phyloP scores from a whole-genome alignment of 2,888 invertebrate genomes.

The Schizaphis graminum region DNA sequence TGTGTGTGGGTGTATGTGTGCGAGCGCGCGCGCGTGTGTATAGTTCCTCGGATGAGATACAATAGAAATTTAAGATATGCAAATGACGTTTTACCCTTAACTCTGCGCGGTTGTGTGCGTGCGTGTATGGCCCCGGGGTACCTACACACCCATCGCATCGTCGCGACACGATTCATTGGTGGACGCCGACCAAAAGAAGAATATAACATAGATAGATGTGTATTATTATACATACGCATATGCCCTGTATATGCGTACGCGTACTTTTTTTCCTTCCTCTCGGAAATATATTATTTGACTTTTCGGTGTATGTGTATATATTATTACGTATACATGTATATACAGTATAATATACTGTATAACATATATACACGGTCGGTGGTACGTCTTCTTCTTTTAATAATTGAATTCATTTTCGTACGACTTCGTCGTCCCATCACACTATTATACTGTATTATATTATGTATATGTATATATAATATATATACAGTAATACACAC shows the following conservation, averaged over 20 bases:
- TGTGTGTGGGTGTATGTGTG: not conserved
- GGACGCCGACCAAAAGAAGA: slow-evolving; percentile 33
- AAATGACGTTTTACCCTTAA: slow-evolving; percentile 64
- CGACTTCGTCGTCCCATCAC: slow-evolving; percentile 6
- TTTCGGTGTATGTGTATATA: not conserved
- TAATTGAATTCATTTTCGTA: slow-evolving; percentile 16
- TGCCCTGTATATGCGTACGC: not conserved
- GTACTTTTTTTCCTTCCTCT: not conserved
- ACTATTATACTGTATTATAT: not conserved
- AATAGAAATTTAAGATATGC: slow-evolving; percentile 65
- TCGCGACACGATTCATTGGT: slow-evolving; percentile 38
- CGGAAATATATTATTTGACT: not conserved
- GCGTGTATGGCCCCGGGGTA: not conserved
- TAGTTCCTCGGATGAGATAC: slow-evolving; percentile 51
- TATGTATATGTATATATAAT: not conserved
- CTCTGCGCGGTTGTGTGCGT: not conserved
- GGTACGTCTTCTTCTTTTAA: slow-evolving; percentile 12
- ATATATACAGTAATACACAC: not conserved
- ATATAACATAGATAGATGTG: not conserved
- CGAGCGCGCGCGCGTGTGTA: not conserved
- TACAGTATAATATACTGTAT: not conserved
- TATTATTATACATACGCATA: not conserved
- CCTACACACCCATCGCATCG: slow-evolving; percentile 16
- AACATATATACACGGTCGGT: not conserved
- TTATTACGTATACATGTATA: not conserved